A percentile compares a stretch with the other conserved stretches of the same genome.
Evolutionary conservation across 2,797 vertebrate genomes (phyloP).

Genomic region (Parotocinclus haroldoi): DNA sequence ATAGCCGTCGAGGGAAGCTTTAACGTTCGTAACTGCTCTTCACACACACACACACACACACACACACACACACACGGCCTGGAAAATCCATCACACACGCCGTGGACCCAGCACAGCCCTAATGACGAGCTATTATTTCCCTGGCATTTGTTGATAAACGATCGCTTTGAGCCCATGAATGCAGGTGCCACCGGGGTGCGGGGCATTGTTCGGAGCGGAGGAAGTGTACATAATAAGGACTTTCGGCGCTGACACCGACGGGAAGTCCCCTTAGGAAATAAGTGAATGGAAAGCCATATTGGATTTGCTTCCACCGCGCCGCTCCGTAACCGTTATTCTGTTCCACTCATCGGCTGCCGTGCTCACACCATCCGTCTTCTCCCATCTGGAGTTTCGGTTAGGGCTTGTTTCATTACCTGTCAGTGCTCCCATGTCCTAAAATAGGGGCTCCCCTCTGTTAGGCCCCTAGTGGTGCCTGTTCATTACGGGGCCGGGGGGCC

Average conservation of each 20-base stretch:
- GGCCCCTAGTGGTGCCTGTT: slow-evolving; percentile 3
- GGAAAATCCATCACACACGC: slow-evolving; percentile 57
- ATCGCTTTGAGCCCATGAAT: not conserved
- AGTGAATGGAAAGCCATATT: slow-evolving; percentile 10
- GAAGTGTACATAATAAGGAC: slow-evolving; percentile 15
- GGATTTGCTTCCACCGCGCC: not conserved
- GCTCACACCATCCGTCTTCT: not conserved
- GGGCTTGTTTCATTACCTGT: slow-evolving; percentile 20
- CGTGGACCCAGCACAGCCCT: slow-evolving; percentile 26
- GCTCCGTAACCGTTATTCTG: slow-evolving; percentile 4
- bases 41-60: too few species aligned
- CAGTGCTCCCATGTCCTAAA: not conserved
- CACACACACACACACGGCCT: slow-evolving; percentile 56
- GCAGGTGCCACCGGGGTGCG: slow-evolving; percentile 2
- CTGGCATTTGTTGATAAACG: slow-evolving; percentile 26
- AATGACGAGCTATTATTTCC: slow-evolving; percentile 21
- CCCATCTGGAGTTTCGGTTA: slow-evolving; percentile 14
- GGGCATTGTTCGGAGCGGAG: slow-evolving; percentile 18
- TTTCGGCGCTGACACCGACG: not conserved
- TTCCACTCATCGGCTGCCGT: slow-evolving; percentile 2
- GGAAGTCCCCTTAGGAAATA: not conserved
- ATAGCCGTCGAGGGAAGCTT: slow-evolving; percentile 66
- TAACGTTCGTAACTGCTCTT: slow-evolving; percentile 65
- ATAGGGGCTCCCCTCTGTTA: slow-evolving; percentile 9
- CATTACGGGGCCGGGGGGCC: not conserved